A percentile compares a stretch with the other conserved stretches of the same genome.
Conservation (phyloP, 1,140 invertebrate genomes). For the Drosophila equinoxialis region DNA sequence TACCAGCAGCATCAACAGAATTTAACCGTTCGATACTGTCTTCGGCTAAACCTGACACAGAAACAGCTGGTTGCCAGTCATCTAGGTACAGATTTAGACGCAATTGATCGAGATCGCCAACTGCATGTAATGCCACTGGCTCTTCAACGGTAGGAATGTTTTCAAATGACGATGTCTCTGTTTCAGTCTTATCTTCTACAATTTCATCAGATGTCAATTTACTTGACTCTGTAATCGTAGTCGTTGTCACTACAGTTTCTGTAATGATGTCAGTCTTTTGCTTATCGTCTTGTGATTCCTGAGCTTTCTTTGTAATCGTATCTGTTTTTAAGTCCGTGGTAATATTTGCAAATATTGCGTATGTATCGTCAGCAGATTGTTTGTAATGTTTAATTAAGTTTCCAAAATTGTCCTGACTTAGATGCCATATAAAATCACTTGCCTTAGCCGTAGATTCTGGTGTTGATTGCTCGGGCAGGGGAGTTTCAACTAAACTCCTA, state of each 20-base stretch:
- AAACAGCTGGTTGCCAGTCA: slow-evolving; percentile 51
- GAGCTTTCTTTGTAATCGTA: slow-evolving; percentile 51
- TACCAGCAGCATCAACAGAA: slow-evolving; percentile 42
- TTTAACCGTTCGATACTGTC: slow-evolving; percentile 49
- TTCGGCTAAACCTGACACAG: slow-evolving; percentile 49
- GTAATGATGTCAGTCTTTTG: slow-evolving; percentile 79
- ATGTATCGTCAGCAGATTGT: slow-evolving; percentile 41
- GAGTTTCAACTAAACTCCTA: slow-evolving; percentile 5
- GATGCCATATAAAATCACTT: slow-evolving; percentile 54
- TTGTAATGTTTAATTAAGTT: slow-evolving; percentile 52
- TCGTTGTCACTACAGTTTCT: slow-evolving; percentile 78
- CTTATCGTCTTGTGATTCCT: slow-evolving; percentile 74
- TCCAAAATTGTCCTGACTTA: slow-evolving; percentile 64
- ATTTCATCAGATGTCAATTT: slow-evolving; percentile 57
- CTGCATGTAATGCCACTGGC: slow-evolving; percentile 22
- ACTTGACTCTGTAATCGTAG: slow-evolving; percentile 63
- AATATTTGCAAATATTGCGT: slow-evolving; percentile 39
- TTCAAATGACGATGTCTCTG: slow-evolving; percentile 62
- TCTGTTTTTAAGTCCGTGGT: slow-evolving; percentile 43
- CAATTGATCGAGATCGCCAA: slow-evolving; percentile 56
- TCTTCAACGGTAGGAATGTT: slow-evolving; percentile 71
- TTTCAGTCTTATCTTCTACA: slow-evolving; percentile 79
- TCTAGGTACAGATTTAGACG: slow-evolving; percentile 69
- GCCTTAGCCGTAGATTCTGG: slow-evolving; percentile 17
- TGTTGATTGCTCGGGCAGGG: neutral